phyloP scores from a whole-genome alignment of 2,888 invertebrate species.

The Mechanitis mazaeus region DNA sequence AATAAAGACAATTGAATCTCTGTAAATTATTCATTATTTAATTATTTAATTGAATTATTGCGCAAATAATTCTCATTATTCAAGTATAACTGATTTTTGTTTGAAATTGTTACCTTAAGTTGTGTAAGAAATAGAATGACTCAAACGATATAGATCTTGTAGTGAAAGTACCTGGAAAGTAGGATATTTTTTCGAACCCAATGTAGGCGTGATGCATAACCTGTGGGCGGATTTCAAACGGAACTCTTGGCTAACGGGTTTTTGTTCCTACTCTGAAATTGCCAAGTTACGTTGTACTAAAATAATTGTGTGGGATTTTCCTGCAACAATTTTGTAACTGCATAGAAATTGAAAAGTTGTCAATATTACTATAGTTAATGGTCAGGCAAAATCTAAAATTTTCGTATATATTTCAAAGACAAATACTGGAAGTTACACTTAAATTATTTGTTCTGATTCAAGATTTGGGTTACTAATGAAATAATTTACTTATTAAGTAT shows the following conservation, averaged over 20 bases:
- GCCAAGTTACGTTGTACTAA: background rate
- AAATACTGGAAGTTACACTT: background rate
- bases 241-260: conserved; percentile 51
- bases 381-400: too few relatives aligned
- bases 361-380: too few relatives aligned
- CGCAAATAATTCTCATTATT: too few relatives aligned
- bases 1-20: too few relatives aligned
- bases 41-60: too few relatives aligned
- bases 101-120: conserved; percentile 6
- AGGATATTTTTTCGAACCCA: conserved; percentile 25
- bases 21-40: too few relatives aligned
- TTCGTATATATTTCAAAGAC: too few relatives aligned
- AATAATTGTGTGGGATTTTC: background rate
- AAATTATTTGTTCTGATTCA: conserved; percentile 1
- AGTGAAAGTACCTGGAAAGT: conserved; percentile 42
- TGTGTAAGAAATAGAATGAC: conserved; percentile 6
- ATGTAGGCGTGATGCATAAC: conserved; percentile 24
- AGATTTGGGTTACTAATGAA: too few relatives aligned
- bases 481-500: too few relatives aligned
- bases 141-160: conserved; percentile 18
- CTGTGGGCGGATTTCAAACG: conserved; percentile 29
- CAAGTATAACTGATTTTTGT: too few relatives aligned
- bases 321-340: background rate
- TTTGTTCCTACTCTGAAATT: conserved; percentile 43
- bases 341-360: too few relatives aligned